phyloP scores from a whole-genome alignment of 2,797 vertebrate species.

The Sebastes cheni region DNA sequence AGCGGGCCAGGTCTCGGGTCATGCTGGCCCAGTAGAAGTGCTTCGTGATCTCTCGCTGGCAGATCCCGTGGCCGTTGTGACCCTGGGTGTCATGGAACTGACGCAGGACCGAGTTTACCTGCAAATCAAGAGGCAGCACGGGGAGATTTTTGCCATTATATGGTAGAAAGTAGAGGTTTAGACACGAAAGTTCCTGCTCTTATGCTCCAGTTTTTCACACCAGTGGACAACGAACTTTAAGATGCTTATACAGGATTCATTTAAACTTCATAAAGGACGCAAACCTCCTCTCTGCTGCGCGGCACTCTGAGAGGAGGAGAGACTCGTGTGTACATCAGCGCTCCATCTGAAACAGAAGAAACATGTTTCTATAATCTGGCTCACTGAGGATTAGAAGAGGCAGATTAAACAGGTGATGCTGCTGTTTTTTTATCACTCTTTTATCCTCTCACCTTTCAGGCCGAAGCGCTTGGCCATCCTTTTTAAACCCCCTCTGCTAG shows the following conservation, averaged over 20 bases:
- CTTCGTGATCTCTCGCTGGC: constrained; percentile 55
- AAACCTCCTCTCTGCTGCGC: constrained; percentile 70
- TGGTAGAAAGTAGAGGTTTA: no score
- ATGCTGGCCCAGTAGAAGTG: constrained; percentile 73
- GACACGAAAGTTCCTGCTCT: background rate
- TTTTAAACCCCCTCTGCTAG: constrained; percentile 30
- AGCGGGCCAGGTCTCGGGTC: constrained; percentile 66
- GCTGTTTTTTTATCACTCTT: background rate
- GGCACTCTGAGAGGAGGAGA: constrained; percentile 67
- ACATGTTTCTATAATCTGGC: background rate
- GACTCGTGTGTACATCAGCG: constrained; percentile 67
- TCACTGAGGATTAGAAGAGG: background rate
- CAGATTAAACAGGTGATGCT: background rate
- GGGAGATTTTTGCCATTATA: no score
- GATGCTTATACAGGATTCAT: background rate
- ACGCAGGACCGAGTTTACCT: constrained; percentile 69
- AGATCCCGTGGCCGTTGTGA: constrained; percentile 64
- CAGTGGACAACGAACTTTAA: background rate
- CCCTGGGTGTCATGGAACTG: constrained; percentile 72
- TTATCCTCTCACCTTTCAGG: constrained; percentile 46
- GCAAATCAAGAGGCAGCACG: background rate
- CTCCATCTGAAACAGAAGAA: constrained; percentile 59
- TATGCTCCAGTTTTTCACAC: background rate
- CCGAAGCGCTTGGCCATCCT: constrained; percentile 64
- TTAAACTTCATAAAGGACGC: background rate